A percentile compares a stretch with the other conserved stretches of the same genome.
These are phyloP conservation scores for Crotalus helleri DNA, from an alignment of 2,113 vertebrate species.

Conservation along the genomic window DNA sequence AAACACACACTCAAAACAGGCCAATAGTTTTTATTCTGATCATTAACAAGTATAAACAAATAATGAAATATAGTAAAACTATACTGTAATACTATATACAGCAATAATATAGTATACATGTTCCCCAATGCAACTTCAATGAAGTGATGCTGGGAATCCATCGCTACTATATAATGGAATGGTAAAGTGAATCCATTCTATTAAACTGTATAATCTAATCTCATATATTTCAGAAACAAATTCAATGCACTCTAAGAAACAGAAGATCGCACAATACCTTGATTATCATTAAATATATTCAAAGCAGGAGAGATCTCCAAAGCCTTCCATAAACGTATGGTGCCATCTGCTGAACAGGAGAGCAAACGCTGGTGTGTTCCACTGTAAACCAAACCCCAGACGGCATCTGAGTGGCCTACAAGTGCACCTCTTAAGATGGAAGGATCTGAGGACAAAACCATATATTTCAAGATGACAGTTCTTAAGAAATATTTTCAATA, in stretches of 20 bases:
- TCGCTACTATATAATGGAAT: neutral
- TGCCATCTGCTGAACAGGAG: slow-evolving; percentile 96
- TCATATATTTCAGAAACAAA: neutral
- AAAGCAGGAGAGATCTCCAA: slow-evolving; percentile 83
- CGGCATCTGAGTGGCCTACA: slow-evolving; percentile 88
- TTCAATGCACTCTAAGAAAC: neutral
- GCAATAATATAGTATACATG: neutral
- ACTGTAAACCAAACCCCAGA: slow-evolving; percentile 95
- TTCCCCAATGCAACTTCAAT: neutral
- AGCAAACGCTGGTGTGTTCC: slow-evolving; percentile 87
- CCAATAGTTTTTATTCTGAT: neutral
- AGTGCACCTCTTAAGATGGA: slow-evolving; percentile 86
- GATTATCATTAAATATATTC: slow-evolving; percentile 87
- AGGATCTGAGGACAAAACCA: slow-evolving; percentile 74
- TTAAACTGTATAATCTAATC: neutral
- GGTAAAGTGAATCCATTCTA: neutral
- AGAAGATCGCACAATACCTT: slow-evolving; percentile 71
- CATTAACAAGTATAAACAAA: neutral
- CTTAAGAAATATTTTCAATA: neutral
- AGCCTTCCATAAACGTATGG: slow-evolving; percentile 90
- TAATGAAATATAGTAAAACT: neutral
- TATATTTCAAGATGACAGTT: neutral
- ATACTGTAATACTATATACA: neutral
- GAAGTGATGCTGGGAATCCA: neutral
- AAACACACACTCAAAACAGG: neutral